Evolutionary conservation across 2,797 vertebrate species (phyloP), one percentile per base, ranked within the genome.

Genomic region (Tokudaia tokunoshimensis): DNA sequence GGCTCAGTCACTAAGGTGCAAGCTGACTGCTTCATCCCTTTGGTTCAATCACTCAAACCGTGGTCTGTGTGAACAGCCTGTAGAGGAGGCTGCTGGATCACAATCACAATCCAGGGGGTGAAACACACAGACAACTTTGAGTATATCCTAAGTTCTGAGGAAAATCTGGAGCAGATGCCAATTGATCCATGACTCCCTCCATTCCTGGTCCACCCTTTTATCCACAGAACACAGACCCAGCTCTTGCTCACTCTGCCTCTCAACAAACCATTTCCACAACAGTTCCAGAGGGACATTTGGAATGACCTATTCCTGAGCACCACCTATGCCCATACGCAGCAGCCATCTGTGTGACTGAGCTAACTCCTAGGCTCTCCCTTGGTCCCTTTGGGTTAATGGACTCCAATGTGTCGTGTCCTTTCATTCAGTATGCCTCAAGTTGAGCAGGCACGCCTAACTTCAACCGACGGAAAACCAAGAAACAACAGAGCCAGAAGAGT

Each of bases 51-150:
- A 20, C n/a, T 57, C 47, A 37, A 41, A 57, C 41, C 29, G 86
- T 7, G 34, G 15, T 11, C 55, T 83, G 50, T 41, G n/a, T 17
- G 24, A 59, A 12, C 61, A 75, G 63, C 4, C 0, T 29, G 26
- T 4, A n/a, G 0, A 34, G 44, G 20, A 26, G 0, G 29, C 0
- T 6, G 3, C 10, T 65, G 31, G 29, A 50, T 0, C 72, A 4
- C 67, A 50, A 34, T 34, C n/a, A 50, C 34, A 59, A 26, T 24
- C 50, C 44, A 8, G 50, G 34, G 59, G 52, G 13, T 1, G 12
- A 59, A 65, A 52, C 0, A 1, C 20, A 22, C 2, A 50, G 50
- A 52, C 20, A 72, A 47, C 8, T 34, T 6, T 24, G 50, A 31
- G 61, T 44, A 20, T 7, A 55, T 14, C 37, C 50, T 6, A 41